phyloP scores from a whole-genome alignment of 2,113 vertebrate genomes.

The Columba janthina region DNA sequence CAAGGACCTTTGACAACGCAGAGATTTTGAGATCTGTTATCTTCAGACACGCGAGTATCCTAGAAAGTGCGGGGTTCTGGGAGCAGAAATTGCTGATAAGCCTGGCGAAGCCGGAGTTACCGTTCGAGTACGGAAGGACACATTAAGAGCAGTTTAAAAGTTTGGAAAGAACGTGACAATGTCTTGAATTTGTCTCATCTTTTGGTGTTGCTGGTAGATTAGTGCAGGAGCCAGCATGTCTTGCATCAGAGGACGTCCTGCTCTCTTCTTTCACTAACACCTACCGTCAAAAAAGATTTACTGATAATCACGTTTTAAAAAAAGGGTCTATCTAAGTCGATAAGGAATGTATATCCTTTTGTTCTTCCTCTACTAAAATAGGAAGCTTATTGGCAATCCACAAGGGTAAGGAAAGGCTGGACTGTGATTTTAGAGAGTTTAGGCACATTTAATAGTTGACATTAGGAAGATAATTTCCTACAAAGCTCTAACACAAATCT shows the following conservation, averaged over 20 bases:
- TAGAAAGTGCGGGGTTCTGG: background rate
- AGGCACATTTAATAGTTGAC: background rate
- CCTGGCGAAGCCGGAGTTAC: background rate
- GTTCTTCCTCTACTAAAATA: background rate
- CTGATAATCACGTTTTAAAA: background rate
- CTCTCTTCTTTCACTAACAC: background rate
- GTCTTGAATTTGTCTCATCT: background rate
- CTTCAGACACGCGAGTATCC: background rate
- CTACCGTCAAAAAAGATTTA: background rate
- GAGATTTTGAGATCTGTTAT: background rate
- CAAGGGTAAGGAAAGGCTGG: background rate
- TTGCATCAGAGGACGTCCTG: background rate
- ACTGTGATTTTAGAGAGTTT: background rate
- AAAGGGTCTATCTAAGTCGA: background rate
- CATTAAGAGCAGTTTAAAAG: background rate
- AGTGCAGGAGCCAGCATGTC: background rate
- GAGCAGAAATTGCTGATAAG: background rate
- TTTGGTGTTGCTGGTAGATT: background rate
- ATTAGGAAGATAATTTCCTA: background rate
- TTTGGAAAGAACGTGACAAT: background rate
- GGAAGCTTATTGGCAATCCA: background rate
- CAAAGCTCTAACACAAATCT: conserved; percentile 14
- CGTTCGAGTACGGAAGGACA: background rate
- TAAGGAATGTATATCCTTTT: background rate
- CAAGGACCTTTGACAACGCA: background rate